phyloP scores from a whole-genome alignment of 2,797 vertebrate species.

The Ficedula albicollis region DNA sequence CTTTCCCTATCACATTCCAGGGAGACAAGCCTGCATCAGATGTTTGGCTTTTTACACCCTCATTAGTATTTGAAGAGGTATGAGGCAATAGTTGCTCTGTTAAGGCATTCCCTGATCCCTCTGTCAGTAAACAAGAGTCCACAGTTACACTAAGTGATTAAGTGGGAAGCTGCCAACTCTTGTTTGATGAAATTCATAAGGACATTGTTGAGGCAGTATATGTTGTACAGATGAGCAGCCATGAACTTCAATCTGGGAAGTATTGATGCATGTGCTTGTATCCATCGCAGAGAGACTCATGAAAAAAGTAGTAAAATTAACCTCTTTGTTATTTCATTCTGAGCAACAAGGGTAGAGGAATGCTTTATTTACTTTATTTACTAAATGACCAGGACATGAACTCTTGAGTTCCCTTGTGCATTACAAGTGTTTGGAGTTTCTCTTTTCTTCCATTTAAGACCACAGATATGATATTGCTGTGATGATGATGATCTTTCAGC shows the following conservation, averaged over 20 bases:
- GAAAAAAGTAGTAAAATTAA: neutral
- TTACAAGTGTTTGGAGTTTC: neutral
- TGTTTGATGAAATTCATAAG: slow-evolving; percentile 44
- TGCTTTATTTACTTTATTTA: neutral
- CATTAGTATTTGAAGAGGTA: neutral
- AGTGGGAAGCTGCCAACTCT: neutral
- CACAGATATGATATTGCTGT: neutral
- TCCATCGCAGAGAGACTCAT: neutral
- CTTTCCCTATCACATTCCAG: slow-evolving; percentile 5
- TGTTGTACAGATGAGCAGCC: neutral
- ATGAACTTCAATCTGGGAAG: neutral
- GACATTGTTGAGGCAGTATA: slow-evolving; percentile 9
- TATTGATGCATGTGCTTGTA: neutral
- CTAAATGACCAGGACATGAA: neutral
- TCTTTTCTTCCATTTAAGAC: neutral
- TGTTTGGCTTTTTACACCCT: slow-evolving; percentile 14
- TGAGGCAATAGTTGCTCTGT: neutral
- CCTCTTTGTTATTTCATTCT: neutral
- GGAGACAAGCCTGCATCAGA: neutral
- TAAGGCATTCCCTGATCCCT: neutral
- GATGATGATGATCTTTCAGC: neutral
- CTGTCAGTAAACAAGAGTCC: slow-evolving; percentile 20
- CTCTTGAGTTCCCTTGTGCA: neutral
- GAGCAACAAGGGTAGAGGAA: neutral
- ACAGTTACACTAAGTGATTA: neutral